Evolutionary conservation across 2,888 invertebrate species (phyloP), one percentile per base, ranked within the genome.

Genomic region (Ariolimax columbianus): DNA sequence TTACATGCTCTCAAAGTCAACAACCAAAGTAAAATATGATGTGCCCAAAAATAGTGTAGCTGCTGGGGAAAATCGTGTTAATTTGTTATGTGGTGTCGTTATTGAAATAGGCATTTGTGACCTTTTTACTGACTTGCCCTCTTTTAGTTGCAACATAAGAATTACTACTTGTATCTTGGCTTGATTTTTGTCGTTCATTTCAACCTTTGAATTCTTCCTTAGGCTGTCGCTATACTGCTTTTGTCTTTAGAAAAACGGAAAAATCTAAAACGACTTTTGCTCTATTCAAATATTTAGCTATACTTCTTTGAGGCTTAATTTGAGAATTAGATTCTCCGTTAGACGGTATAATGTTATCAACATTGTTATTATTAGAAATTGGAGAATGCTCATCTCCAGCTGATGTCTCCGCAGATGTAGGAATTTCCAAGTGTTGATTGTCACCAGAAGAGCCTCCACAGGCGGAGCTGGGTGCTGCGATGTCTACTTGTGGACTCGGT

Each of bases 341-440:
- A 1, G 11, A 36, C 19, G 11, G 1, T 38, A 4, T 38, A 40
- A 4, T 11, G 4, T 26, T 38, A 7, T 30, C 30, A n/a, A 23
- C 3, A 17, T 40, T 38, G 7, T 33, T 14, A 17, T 72, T 14
- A 38, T n/a, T 30, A 38, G 43, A 33, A 47, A 77, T 66, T 1
- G 30, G 72, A 55, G 47, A 36, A 75, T 85, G 63, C 33, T 68
- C 84, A 72, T 79, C 33, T 23, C 73, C 77, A 17, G 68, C 30
- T 68, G 77, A 68, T 23, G 43, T 73, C 19, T 80, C 80, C 9
- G 85, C 75, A 6, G 85, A 81, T 17, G 81, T 51, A 0, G 70
- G 47, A 11, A 66, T 9, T 43, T 84, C 79, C 33, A 84, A 23
- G 9, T 23, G 75, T 38, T 36, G 30, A 59, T 43, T 47, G 3